Base-by-base conservation (phyloP, 2,888 invertebrate species). In the Selenia dentaria region DNA sequence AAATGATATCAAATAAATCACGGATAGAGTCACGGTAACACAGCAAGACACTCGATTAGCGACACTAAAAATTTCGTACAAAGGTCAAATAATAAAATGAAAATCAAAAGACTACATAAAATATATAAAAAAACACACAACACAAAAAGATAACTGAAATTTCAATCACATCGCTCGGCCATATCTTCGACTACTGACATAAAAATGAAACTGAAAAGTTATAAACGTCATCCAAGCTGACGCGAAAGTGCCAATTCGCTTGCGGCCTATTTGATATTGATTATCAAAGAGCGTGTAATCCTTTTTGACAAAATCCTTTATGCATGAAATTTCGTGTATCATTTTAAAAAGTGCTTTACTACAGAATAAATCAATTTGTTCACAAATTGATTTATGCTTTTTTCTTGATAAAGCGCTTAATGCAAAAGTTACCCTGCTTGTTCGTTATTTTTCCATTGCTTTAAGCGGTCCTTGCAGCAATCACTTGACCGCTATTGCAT, bases 91-190 rank as follows among this genome's bases (percentile, higher is more conserved):
- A 70, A 74, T 42, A 53, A 67, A 70, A 70, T 67, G 50, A 78
- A 79, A 73, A 73, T 64, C 69, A 78, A 74, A 84, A 83, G 78
- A 86, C 85, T 88, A 88, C 88, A 89, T 88, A 84, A 75, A 81
- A 83, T 71, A 78, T 74, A 79, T 67, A 76, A 79, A 34, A 82
- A 86, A 86, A 90, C 87, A 89, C 86, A 89, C 80, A 86, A 89
- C 88, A 90, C 87, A 88, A 86, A 88, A 83, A 75, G 55, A 10
- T 66, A 77, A 87, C 84, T 76, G 83, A 87, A 56, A 85, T 85
- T 87, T 88, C 72, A 83, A 79, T 90, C 84, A 90, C 89, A 90
- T 89, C 69, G 74, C 88, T 79, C 68, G 72, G 76, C 79, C 83
- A 85, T 84, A 76, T 77, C 62, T 71, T 63, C 68, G 64, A 67